These are phyloP conservation scores for Halcyon leucocephala DNA, from an alignment of 2,797 vertebrate genomes.

Conservation along the genomic window DNA sequence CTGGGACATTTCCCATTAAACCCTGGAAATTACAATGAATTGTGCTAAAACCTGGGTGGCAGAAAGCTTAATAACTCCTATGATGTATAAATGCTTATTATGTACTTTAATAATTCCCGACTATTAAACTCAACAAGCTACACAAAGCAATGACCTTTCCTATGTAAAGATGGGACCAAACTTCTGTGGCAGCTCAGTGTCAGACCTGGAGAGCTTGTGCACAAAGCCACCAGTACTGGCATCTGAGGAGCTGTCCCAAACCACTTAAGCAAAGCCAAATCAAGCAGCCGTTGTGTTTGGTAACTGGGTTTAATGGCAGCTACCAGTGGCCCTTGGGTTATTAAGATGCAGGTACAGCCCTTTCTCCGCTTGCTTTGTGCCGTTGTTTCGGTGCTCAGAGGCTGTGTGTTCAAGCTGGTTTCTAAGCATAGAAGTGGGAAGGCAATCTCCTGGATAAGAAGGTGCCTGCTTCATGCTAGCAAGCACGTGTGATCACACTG, in stretches of 20 bases:
- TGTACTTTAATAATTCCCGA: not conserved
- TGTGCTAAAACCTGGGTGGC: not conserved
- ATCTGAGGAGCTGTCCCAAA: not conserved
- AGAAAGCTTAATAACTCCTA: not conserved
- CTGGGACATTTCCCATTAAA: not conserved
- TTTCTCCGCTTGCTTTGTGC: not conserved
- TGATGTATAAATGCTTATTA: not conserved
- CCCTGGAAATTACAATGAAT: not conserved
- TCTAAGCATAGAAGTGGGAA: not conserved
- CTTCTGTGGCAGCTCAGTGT: rapidly evolving
- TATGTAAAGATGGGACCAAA: not conserved
- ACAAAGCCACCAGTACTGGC: not conserved
- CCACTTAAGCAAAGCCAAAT: not conserved
- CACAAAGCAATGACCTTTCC: not conserved
- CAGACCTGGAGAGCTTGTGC: not conserved
- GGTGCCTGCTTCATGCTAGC: not conserved
- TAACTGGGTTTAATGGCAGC: not conserved
- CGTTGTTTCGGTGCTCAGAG: rapidly evolving
- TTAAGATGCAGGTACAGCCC: not conserved
- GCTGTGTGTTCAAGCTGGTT: not conserved
- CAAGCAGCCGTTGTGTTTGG: not conserved
- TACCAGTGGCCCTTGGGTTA: rapidly evolving
- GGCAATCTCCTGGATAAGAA: not conserved
- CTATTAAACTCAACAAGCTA: not conserved
- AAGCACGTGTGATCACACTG: rapidly evolving